Percentiles rank a stretch among this genome's conserved stretches.
phyloP scores from a whole-genome alignment of 2,888 invertebrate species.

The Meandrusa payeni region DNA sequence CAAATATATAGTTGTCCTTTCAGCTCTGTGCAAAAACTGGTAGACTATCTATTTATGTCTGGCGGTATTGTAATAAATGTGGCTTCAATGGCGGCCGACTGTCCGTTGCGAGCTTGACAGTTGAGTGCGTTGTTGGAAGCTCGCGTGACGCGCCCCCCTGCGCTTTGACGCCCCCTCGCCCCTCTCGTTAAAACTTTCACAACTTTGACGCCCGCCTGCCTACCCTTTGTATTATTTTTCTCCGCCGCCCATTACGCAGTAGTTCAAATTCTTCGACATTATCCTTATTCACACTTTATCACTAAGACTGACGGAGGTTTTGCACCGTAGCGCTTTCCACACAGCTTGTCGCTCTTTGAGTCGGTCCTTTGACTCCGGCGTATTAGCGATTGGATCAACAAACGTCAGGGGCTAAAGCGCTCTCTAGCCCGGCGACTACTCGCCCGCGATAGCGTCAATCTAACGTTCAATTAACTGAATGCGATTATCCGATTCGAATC shows the following conservation, averaged over 20 bases:
- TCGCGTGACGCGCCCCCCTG: slow-evolving; percentile 55
- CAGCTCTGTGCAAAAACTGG: not conserved
- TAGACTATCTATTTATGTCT: slow-evolving; percentile 8
- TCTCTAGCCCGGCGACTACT: slow-evolving; percentile 37
- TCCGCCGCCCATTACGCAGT: slow-evolving; percentile 44
- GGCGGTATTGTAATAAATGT: slow-evolving; percentile 18
- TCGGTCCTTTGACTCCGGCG: slow-evolving; percentile 55
- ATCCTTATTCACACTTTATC: slow-evolving; percentile 47
- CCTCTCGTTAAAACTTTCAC: slow-evolving; percentile 71
- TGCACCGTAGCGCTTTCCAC: slow-evolving; percentile 31
- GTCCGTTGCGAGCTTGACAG: slow-evolving; percentile 50
- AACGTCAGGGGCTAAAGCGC: slow-evolving; percentile 32
- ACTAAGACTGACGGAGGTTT: slow-evolving; percentile 37
- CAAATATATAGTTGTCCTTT: not conserved
- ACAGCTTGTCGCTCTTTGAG: slow-evolving; percentile 37
- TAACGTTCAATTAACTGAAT: slow-evolving; percentile 78
- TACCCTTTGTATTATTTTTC: slow-evolving; percentile 68
- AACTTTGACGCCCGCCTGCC: slow-evolving; percentile 63
- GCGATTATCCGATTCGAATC: slow-evolving; percentile 77
- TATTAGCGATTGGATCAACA: slow-evolving; percentile 55
- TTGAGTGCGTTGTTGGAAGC: slow-evolving; percentile 57
- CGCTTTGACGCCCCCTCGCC: slow-evolving; percentile 42
- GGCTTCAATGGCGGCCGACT: slow-evolving; percentile 20
- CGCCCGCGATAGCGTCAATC: slow-evolving; percentile 75
- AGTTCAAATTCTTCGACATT: slow-evolving; percentile 47